A percentile compares a stretch with the other conserved stretches of the same genome.
These are phyloP conservation scores for Gouania willdenowi DNA, from an alignment of 2,797 vertebrate genomes.

Conservation along the genomic window DNA sequence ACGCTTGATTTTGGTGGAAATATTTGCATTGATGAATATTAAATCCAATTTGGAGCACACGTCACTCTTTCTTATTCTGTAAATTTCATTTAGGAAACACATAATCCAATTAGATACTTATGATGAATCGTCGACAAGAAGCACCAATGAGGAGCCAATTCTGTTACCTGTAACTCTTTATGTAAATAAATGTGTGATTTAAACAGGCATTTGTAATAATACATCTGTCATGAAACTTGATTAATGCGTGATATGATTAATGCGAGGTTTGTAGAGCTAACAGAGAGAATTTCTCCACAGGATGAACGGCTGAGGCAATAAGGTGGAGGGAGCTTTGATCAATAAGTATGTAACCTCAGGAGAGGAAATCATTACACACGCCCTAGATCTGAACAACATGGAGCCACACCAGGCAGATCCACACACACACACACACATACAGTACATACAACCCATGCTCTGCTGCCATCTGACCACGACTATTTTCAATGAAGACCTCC, in stretches of 20 bases:
- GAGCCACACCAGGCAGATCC: conserved; percentile 2
- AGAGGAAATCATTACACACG: conserved; percentile 47
- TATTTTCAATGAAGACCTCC: conserved; percentile 16
- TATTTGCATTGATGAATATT: conserved; percentile 25
- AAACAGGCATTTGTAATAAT: conserved; percentile 24
- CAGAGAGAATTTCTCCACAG: conserved; percentile 26
- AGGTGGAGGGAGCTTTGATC: conserved; percentile 41
- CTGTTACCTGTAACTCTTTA: conserved; percentile 5
- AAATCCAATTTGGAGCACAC: conserved; percentile 12
- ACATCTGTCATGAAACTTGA: conserved; percentile 31
- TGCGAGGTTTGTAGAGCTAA: conserved; percentile 14
- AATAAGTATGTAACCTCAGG: conserved; percentile 40
- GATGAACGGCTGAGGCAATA: conserved; percentile 31
- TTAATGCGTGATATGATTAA: conserved; percentile 41
- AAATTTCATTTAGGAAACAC: not conserved
- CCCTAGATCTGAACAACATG: conserved; percentile 17
- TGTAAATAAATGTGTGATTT: conserved; percentile 9
- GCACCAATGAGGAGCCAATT: conserved; percentile 15
- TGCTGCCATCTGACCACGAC: not conserved
- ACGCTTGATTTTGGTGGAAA: conserved; percentile 32
- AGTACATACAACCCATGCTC: not conserved
- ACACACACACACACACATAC: too few relatives aligned
- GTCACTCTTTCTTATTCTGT: not conserved
- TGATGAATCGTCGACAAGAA: conserved; percentile 9
- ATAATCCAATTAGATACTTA: conserved; percentile 5